Evolutionary conservation across 2,797 vertebrate genomes (phyloP).

Genomic region (Karalla daura): DNA sequence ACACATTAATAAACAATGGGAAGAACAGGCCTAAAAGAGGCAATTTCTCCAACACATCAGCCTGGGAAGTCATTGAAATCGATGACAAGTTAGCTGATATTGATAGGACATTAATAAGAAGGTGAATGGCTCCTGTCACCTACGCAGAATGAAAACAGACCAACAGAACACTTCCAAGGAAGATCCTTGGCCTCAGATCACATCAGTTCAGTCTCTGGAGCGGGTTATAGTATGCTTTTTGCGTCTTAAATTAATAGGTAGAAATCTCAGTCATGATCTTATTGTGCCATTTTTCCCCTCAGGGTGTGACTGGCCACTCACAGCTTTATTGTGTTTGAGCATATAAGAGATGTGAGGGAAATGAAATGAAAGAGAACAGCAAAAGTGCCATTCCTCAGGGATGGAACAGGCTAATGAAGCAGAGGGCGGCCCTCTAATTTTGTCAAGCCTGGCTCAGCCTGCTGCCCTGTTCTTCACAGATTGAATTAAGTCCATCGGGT

Average conservation of each 20-base stretch:
- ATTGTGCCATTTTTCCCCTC: slow-evolving; percentile 16
- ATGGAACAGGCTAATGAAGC: slow-evolving; percentile 54
- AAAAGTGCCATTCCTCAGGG: slow-evolving; percentile 57
- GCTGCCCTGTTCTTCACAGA: slow-evolving; percentile 49
- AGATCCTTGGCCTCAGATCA: too few species aligned
- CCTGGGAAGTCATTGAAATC: too few species aligned
- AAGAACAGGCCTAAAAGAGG: too few species aligned
- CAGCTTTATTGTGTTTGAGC: slow-evolving; percentile 37
- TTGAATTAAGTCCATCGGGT: slow-evolving; percentile 64
- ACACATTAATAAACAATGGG: too few species aligned
- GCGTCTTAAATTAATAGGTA: slow-evolving; percentile 9
- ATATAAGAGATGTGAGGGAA: slow-evolving; percentile 70
- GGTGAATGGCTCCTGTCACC: too few species aligned
- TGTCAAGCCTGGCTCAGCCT: slow-evolving; percentile 52
- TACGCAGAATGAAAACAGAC: too few species aligned
- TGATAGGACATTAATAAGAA: too few species aligned
- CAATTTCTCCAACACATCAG: too few species aligned
- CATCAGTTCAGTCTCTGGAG: too few species aligned
- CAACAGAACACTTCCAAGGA: too few species aligned
- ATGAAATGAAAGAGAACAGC: slow-evolving; percentile 62
- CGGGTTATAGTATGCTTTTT: neutral
- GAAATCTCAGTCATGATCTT: slow-evolving; percentile 19
- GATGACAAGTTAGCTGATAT: too few species aligned
- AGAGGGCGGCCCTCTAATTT: slow-evolving; percentile 61
- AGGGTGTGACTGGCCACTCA: slow-evolving; percentile 18